phyloP scores from a whole-genome alignment of 2,797 vertebrate genomes.

The Apodemus agrarius region DNA sequence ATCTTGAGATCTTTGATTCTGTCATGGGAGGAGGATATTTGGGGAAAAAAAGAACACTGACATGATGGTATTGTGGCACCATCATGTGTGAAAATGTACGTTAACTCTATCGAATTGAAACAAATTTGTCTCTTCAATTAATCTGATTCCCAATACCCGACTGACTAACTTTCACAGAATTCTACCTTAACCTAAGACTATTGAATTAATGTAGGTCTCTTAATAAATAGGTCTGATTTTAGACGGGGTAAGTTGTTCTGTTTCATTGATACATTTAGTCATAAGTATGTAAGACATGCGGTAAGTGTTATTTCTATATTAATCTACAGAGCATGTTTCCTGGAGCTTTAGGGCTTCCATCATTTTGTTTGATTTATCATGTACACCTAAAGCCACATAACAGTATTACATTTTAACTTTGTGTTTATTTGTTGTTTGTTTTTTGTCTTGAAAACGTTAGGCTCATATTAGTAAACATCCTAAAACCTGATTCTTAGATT shows the following conservation, averaged over 20 bases:
- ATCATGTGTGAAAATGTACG: constrained; percentile 49
- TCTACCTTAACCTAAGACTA: not conserved
- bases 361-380: not conserved
- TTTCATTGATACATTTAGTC: not conserved
- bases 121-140: not conserved
- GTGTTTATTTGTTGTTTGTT: not conserved
- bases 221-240: constrained; percentile 32
- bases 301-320: not conserved
- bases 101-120: constrained; percentile 25
- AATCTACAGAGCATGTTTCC: constrained; percentile 11
- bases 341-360: not conserved
- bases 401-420: not conserved
- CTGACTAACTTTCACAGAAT: not conserved
- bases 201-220: constrained; percentile 5
- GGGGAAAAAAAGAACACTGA: not conserved
- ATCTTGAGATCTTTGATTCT: not conserved
- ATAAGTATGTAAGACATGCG: not conserved
- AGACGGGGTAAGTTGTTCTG: not conserved
- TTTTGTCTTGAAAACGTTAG: constrained; percentile 33
- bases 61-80: not conserved
- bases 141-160: not conserved
- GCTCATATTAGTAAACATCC: constrained; percentile 19
- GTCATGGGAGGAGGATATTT: not conserved
- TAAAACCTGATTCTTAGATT: constrained; percentile 46
- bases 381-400: constrained; percentile 30